A percentile compares a stretch with the other conserved stretches of the same genome.
Conservation (phyloP, 2,888 invertebrate species). For the Belgica antarctica region DNA sequence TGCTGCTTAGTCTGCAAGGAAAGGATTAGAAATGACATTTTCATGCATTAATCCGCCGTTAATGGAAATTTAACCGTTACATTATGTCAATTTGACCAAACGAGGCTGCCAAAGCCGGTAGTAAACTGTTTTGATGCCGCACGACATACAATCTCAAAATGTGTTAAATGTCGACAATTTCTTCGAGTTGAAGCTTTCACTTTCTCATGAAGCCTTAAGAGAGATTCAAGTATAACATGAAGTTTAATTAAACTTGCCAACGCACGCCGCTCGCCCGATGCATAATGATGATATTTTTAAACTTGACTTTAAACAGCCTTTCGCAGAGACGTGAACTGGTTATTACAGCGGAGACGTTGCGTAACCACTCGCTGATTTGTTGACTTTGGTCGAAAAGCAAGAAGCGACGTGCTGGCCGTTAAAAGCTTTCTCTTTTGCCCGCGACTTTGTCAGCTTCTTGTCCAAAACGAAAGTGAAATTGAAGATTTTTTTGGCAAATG, state of each 20-base stretch:
- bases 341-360: neutral
- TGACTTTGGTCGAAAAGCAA: neutral
- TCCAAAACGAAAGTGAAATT: constrained; percentile 2
- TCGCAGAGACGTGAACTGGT: neutral
- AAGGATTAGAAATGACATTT: neutral
- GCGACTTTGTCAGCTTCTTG: constrained; percentile 17
- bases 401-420: no score
- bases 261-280: neutral
- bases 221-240: constrained; percentile 12
- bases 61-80: neutral
- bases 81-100: neutral
- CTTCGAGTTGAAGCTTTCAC: constrained; percentile 9
- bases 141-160: neutral
- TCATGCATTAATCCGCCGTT: neutral
- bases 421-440: constrained; percentile 23
- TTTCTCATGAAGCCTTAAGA: neutral
- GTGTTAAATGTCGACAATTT: neutral
- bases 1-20: neutral
- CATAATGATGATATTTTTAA: constrained; percentile 28
- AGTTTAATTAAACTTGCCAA: constrained; percentile 27
- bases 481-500: constrained; percentile 5
- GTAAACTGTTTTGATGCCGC: neutral
- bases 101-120: neutral
- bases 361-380: neutral
- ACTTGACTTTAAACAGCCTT: constrained; percentile 33